A percentile compares a stretch with the other conserved stretches of the same genome.
phyloP scores from a whole-genome alignment of 1,140 invertebrate genomes.

The Drosophila kohkoa region DNA sequence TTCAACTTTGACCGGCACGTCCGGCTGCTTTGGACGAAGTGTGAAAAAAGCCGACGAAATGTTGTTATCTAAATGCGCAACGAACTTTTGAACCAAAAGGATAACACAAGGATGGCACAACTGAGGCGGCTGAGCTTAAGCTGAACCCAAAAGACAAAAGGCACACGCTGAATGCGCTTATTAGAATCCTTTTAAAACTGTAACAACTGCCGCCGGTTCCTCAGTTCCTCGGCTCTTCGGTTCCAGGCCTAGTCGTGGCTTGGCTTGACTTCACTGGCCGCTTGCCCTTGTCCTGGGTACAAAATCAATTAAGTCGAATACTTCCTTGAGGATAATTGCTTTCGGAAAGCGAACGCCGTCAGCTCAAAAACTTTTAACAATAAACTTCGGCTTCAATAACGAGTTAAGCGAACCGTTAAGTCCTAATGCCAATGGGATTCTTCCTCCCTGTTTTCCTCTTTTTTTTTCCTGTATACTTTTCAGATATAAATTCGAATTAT shows the following conservation, averaged over 20 bases:
- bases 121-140: neutral
- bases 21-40: slow-evolving; percentile 56
- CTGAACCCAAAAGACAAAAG: slow-evolving; percentile 47
- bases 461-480: slow-evolving; percentile 7
- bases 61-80: slow-evolving; percentile 78
- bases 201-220: slow-evolving; percentile 49
- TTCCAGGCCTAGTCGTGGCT: neutral
- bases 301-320: slow-evolving; percentile 83
- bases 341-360: slow-evolving; percentile 70
- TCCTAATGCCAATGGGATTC: slow-evolving; percentile 76
- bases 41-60: slow-evolving; percentile 79
- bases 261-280: neutral
- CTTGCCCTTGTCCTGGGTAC: slow-evolving; percentile 21
- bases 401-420: slow-evolving; percentile 79
- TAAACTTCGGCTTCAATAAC: slow-evolving; percentile 78
- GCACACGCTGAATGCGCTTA: slow-evolving; percentile 70
- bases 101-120: slow-evolving; percentile 46
- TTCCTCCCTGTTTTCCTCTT: slow-evolving; percentile 20
- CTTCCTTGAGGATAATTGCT: slow-evolving; percentile 81
- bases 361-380: slow-evolving; percentile 73
- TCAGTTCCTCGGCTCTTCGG: neutral
- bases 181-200: slow-evolving; percentile 79
- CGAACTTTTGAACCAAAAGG: slow-evolving; percentile 71
- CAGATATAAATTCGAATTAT: slow-evolving; percentile 58
- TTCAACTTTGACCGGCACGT: slow-evolving; percentile 67